Evolutionary conservation across 2,888 invertebrate species (phyloP).

Genomic region (Callinectes sapidus): DNA sequence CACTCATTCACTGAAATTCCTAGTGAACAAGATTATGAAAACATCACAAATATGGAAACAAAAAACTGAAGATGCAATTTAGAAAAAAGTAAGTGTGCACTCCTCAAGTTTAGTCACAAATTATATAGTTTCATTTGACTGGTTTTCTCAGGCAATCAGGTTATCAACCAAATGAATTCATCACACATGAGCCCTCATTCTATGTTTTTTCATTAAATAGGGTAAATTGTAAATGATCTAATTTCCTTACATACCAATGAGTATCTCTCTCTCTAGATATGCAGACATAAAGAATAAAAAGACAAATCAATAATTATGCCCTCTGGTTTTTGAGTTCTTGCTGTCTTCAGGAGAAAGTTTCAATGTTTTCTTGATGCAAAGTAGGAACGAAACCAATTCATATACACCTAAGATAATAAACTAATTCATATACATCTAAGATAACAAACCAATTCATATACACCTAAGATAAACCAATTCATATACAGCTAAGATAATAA

Average conservation of each 20-base stretch:
- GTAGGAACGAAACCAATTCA: neutral
- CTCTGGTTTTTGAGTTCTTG: neutral
- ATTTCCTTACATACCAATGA: neutral
- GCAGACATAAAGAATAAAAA: neutral
- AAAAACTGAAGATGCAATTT: too few relatives aligned
- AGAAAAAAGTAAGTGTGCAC: too few relatives aligned
- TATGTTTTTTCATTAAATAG: neutral
- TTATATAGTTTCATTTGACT: too few relatives aligned
- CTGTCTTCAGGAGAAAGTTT: neutral
- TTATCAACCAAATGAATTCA: too few relatives aligned
- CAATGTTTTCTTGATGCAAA: neutral
- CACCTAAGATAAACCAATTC: neutral
- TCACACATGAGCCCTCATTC: neutral
- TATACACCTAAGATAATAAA: neutral
- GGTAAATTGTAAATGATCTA: neutral
- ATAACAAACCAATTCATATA: neutral
- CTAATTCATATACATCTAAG: neutral
- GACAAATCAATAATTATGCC: neutral
- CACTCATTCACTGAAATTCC: too few relatives aligned
- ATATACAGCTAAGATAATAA: neutral
- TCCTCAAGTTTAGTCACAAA: too few relatives aligned
- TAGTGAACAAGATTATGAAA: too few relatives aligned
- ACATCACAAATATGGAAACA: too few relatives aligned
- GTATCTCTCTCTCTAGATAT: neutral
- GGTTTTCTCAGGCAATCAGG: too few relatives aligned